Base-by-base conservation (phyloP, 1,140 invertebrate genomes). In the Tyrophagus putrescentiae region DNA sequence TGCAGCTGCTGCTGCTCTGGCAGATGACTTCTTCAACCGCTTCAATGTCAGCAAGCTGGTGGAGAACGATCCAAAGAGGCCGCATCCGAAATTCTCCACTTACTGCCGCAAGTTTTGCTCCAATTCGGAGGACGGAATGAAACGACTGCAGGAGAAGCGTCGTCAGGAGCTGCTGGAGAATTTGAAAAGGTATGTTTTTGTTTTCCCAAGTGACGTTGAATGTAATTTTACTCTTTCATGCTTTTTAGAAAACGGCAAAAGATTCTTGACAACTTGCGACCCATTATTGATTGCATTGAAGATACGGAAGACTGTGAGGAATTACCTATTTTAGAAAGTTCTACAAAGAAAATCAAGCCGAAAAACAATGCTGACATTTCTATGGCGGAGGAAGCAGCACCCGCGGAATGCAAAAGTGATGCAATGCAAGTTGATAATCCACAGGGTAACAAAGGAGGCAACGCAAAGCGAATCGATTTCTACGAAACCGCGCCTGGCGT, bases 31-130 rank as follows among this genome's bases (percentile, higher is more conserved):
- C 31, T 6, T 25, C 7, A 7, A 48, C 31, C 18, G 23, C 31
- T 48, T 48, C 21, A 48, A 48, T 29, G 31, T 48, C 9, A 48
- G 45, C 21, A 48, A 48, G 31, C 45, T 29, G 31, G 31, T 48
- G 23, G 45, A 48, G 4, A 60, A 60, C 31, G 42, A 57, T 29
- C 45, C 58, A 23, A 13, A 60, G 27, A 23, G 39, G 32, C 45
- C 13, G 16, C 58, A 60, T 60, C 58, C 58, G 11, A 13, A n/a
- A 25, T 60, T 60, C 23, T 9, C n/a, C 18, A 7, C 4, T 21
- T 60, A 60, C 32, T n/a, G 32, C 7, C 23, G n/a, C 11, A 60
- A 60, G 13, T 60, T 13, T 57, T 7, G 7, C 31, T 9, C 13
- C 13, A 39, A 7, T 18, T 48, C 45, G 7, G 4, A 29, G 4